Percentiles rank a stretch among this genome's conserved stretches.
phyloP scores from a whole-genome alignment of 2,797 vertebrate genomes.

The Intellagama lesueurii region DNA sequence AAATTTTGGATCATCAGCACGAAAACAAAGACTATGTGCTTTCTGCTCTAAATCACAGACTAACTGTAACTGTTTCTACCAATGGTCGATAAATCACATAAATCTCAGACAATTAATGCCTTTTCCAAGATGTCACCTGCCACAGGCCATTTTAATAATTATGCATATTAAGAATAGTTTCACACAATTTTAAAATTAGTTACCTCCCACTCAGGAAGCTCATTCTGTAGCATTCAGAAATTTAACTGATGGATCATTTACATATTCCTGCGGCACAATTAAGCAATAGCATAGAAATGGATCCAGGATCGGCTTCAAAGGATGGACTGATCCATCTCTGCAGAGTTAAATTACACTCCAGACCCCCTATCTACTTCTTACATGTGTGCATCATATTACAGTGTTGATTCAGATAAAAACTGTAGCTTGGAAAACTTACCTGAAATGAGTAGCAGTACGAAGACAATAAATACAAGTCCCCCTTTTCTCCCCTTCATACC shows the following conservation, averaged over 20 bases:
- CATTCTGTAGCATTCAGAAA: too few species aligned
- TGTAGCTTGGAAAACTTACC: constrained; percentile 26
- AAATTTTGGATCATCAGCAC: not conserved
- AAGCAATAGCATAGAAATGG: not conserved
- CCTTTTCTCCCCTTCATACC: constrained; percentile 33
- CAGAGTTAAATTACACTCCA: not conserved
- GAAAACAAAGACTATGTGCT: not conserved
- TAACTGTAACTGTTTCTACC: too few species aligned
- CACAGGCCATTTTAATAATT: too few species aligned
- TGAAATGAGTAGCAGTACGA: constrained; percentile 1
- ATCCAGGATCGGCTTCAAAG: too few species aligned
- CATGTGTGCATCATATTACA: not conserved
- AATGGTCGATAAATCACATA: too few species aligned
- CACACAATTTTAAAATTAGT: too few species aligned
- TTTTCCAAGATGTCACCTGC: too few species aligned
- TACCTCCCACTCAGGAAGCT: too few species aligned
- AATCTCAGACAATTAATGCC: too few species aligned
- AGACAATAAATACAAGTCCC: not conserved
- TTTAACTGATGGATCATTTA: too few species aligned
- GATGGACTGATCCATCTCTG: not conserved
- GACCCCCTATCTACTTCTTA: not conserved
- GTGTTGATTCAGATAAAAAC: not conserved
- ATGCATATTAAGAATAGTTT: too few species aligned
- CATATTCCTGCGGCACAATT: not conserved
- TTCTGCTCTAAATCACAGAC: too few species aligned